Base-by-base conservation (phyloP, 2,797 vertebrate genomes). In the Vespertilio murinus region DNA sequence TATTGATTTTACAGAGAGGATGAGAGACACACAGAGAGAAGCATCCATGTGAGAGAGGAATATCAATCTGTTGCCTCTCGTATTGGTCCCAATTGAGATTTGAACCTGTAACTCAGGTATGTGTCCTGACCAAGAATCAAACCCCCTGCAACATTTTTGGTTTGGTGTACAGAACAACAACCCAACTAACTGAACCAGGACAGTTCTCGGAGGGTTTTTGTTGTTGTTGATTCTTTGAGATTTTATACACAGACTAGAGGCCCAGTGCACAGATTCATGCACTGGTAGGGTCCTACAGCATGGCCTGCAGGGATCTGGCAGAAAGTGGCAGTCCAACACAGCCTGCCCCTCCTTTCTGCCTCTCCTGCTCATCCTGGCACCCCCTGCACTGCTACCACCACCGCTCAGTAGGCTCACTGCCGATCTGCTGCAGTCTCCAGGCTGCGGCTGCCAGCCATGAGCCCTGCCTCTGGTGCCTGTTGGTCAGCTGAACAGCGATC, bases 401-500 rank as follows among this genome's bases (percentile, higher is more conserved):
- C 12, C 2, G 2, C 56, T 59, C 25, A 6, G 56, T 28, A 59
- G 56, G 11, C 56, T 59, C 56, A 59, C 25, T 59, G 56, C 23
- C 0, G 12, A 11, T 14, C 25, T 5, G 13, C 56, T 28, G 56
- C 11, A 59, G 25, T 28, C 56, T 28, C 54, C 22, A 25, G 54
- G 54, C 54, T 56, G 54, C 4, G 22, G 22, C 1, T 1, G 54
- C 22, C 54, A 56, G 54, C 22, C 1, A 9, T 56, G 54, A 56
- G 17, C 54, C 23, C 54, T 25, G 54, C 10, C 0, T 56, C 22
- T 56, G 54, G 0, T 0, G 5, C 56, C 56, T 0, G 2, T 28
- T 2, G 1, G 25, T 59, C 56, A 61, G 28, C 59, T 61, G 59
- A 16, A 6, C 12, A 30, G 13, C 1, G 1, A 2, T 61, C 28